Evolutionary conservation across 2,888 invertebrate genomes (phyloP).

Genomic region (Patella ulyssiponensis): DNA sequence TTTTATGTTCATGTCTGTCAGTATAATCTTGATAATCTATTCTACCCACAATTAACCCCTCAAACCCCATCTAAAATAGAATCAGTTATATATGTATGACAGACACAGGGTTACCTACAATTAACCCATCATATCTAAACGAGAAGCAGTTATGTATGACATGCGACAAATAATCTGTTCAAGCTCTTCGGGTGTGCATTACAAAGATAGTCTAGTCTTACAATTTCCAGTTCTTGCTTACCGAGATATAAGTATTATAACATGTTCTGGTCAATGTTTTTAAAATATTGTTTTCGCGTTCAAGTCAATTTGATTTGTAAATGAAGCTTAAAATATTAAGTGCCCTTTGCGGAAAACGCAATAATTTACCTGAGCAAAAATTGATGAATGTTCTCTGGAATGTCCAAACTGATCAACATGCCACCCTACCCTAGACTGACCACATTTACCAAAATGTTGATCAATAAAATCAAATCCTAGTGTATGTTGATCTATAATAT

Average conservation of each 20-base stretch:
- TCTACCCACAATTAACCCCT: constrained; percentile 88
- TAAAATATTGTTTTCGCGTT: too few species aligned
- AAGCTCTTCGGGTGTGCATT: too few species aligned
- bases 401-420: constrained; percentile 92
- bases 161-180: not conserved
- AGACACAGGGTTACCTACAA: constrained; percentile 77
- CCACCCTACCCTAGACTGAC: constrained; percentile 84
- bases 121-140: constrained; percentile 89
- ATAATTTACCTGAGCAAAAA: constrained; percentile 73
- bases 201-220: too few species aligned
- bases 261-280: too few species aligned
- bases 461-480: constrained; percentile 74
- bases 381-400: constrained; percentile 86
- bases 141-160: constrained; percentile 46
- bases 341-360: too few species aligned
- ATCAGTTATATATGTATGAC: not conserved
- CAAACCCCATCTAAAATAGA: constrained; percentile 86
- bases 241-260: too few species aligned
- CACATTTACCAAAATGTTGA: constrained; percentile 77
- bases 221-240: too few species aligned
- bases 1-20: constrained; percentile 76
- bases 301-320: too few species aligned
- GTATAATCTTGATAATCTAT: constrained; percentile 88
- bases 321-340: too few species aligned
- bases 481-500: constrained; percentile 76